Evolutionary conservation across 2,888 invertebrate genomes (phyloP).

Genomic region (Microctonus brassicae): DNA sequence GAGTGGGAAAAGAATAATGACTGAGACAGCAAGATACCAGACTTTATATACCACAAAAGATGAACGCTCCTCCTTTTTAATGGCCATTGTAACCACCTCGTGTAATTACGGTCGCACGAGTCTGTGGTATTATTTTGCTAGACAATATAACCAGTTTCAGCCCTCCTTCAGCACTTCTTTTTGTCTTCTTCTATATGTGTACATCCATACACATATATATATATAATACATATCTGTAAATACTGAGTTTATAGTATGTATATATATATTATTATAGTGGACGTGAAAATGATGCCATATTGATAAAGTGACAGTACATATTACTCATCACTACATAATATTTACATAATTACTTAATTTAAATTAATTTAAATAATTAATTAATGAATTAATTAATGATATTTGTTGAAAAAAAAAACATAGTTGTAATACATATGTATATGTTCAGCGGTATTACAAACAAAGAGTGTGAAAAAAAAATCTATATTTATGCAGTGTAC

Average conservation of each 20-base stretch:
- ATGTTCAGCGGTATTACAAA: no score
- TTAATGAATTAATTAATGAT: no score
- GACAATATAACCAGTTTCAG: constrained; percentile 44
- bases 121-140: constrained; percentile 42
- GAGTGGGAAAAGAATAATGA: neutral
- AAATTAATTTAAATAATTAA: no score
- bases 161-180: constrained; percentile 11
- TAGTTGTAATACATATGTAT: no score
- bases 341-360: no score
- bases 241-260: no score
- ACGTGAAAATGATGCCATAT: no score
- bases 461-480: no score
- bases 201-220: neutral
- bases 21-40: neutral
- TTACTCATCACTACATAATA: no score
- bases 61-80: constrained; percentile 34
- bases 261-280: no score
- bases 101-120: constrained; percentile 41
- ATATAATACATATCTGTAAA: neutral
- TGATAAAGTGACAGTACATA: no score
- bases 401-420: no score
- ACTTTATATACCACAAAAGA: neutral
- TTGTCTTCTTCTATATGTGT: neutral
- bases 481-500: neutral
- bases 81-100: constrained; percentile 39